Percentiles rank a stretch among this genome's conserved stretches.
Evolutionary conservation across 37 sponge, comb jelly and placozoan genomes (phyloP).

Genomic region (Chondrilla cf. caribensis): DNA sequence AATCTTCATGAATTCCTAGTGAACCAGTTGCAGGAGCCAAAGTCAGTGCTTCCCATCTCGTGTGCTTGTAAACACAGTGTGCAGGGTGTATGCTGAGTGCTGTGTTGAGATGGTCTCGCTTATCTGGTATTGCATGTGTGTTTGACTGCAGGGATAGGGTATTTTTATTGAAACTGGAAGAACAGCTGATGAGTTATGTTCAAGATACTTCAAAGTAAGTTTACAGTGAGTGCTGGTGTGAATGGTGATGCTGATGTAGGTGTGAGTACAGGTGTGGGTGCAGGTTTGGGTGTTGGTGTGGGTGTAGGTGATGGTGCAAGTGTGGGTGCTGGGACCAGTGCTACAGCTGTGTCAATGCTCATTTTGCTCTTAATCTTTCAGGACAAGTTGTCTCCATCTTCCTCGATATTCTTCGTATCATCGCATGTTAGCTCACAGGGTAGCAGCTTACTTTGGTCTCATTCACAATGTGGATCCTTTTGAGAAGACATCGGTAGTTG

Average conservation of each 20-base stretch:
- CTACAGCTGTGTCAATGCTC: not conserved
- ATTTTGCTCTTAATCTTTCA: not conserved
- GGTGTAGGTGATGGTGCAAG: too few species aligned
- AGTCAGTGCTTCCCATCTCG: slow-evolving; percentile 14
- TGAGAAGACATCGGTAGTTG: slow-evolving; percentile 74
- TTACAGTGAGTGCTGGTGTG: not conserved
- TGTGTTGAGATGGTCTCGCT: too few species aligned
- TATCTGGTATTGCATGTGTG: not conserved
- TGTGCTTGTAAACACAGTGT: not conserved
- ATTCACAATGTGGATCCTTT: slow-evolving; percentile 85
- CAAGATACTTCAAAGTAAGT: slow-evolving; percentile 36
- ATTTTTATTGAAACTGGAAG: slow-evolving; percentile 66
- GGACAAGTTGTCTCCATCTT: slow-evolving; percentile 53
- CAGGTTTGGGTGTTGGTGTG: too few species aligned
- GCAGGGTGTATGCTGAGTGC: not conserved
- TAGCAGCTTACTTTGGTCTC: slow-evolving; percentile 91
- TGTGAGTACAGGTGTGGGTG: too few species aligned
- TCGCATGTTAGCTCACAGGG: slow-evolving; percentile 85
- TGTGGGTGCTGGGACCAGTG: too few species aligned
- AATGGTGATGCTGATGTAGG: too few species aligned
- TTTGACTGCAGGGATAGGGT: slow-evolving; percentile 33
- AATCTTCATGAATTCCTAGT: slow-evolving; percentile 79
- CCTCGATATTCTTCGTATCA: slow-evolving; percentile 85
- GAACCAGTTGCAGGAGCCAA: slow-evolving; percentile 59
- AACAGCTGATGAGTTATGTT: slow-evolving; percentile 65